Conservation (phyloP, 1,140 invertebrate genomes). For the Lerema accius region DNA sequence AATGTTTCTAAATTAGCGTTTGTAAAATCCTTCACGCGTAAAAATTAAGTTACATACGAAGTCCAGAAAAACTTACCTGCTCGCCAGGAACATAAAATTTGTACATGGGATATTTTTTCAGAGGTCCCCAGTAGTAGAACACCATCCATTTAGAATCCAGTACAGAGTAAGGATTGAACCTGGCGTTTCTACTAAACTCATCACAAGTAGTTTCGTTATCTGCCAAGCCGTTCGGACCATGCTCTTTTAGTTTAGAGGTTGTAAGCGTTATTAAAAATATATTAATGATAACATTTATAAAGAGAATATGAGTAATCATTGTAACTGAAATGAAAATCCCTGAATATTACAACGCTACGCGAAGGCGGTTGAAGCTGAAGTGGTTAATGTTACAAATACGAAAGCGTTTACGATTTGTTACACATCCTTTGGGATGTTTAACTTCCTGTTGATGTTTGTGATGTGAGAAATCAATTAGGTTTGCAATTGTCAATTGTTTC, state of each 20-base stretch:
- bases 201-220: constrained; percentile 48
- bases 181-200: constrained; percentile 50
- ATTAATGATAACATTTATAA: not conserved
- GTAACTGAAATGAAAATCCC: not conserved
- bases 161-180: constrained; percentile 62
- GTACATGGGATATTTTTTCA: constrained; percentile 31
- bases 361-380: not conserved
- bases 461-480: no score
- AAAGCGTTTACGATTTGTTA: not conserved
- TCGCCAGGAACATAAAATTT: constrained; percentile 25
- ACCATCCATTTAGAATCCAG: constrained; percentile 51
- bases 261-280: not conserved
- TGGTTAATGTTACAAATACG: not conserved
- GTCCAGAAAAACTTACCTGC: constrained; percentile 40
- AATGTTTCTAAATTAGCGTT: no score
- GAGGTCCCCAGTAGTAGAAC: constrained; percentile 61
- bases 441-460: not conserved
- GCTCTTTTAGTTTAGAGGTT: not conserved
- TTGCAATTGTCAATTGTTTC: no score
- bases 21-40: no score
- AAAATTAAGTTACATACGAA: no score
- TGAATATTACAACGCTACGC: not conserved
- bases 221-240: constrained; percentile 31
- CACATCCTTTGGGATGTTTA: not conserved
- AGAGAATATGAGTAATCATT: not conserved